These are phyloP conservation scores for Dynastes tityus DNA, from an alignment of 2,888 invertebrate genomes.

Conservation along the genomic window DNA sequence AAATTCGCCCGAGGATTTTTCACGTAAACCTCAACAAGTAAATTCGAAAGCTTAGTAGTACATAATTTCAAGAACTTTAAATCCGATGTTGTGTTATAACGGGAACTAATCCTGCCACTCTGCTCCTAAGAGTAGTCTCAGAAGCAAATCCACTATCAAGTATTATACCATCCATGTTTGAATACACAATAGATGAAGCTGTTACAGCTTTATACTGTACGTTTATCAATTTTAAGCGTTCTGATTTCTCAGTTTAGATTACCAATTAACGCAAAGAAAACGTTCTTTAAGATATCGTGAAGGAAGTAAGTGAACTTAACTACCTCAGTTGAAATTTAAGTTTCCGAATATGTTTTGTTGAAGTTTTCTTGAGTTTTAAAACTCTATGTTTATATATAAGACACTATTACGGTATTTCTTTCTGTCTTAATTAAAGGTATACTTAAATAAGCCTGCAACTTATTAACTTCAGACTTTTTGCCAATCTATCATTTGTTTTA, in stretches of 20 bases:
- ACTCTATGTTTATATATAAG: too few relatives aligned
- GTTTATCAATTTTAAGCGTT: not conserved
- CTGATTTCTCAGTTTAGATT: not conserved
- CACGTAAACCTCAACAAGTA: not conserved
- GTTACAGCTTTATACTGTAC: not conserved
- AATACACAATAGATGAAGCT: not conserved
- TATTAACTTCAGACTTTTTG: too few relatives aligned
- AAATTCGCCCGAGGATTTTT: too few relatives aligned
- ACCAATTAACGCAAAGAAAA: not conserved
- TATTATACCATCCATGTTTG: not conserved
- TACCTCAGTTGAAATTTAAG: too few relatives aligned
- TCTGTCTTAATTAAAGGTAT: too few relatives aligned
- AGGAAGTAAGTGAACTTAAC: not conserved
- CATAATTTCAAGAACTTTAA: constrained; percentile 6
- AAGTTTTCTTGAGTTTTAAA: too few relatives aligned
- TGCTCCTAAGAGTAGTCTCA: not conserved
- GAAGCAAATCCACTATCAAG: not conserved
- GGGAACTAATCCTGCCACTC: not conserved
- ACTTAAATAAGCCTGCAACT: too few relatives aligned
- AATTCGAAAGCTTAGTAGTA: not conserved
- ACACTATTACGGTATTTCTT: too few relatives aligned
- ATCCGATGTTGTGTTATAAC: not conserved
- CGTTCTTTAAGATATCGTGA: not conserved
- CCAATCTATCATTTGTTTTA: too few relatives aligned
- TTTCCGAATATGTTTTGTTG: too few relatives aligned